Base-by-base conservation (phyloP, 1,140 invertebrate species). In the Magallana gigas region DNA sequence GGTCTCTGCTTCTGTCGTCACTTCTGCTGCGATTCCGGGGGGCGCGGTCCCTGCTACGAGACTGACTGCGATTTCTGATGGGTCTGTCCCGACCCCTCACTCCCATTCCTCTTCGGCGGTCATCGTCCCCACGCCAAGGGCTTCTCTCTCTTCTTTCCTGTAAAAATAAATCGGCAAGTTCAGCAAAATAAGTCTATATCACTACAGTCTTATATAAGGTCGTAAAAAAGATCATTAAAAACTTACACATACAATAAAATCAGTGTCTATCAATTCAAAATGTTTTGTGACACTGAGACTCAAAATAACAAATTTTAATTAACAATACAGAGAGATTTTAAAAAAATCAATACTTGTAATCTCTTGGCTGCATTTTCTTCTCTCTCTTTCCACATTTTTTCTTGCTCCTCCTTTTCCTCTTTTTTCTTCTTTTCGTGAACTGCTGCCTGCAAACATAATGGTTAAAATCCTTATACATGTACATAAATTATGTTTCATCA, bases 381-480 rank as follows among this genome's bases (percentile, higher is more conserved):
- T 85, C 57, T 68, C 85, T 85, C 84, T 83, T 85, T 88, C 57
- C 62, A 57, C 57, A 76, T 85, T 88, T 57, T 86, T 59, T 88
- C 80, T 71, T 62, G 48, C 58, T 57, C 84, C 57, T 71, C 76
- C 76, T 88, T 71, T 88, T 71, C 85, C 57, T 88, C 68, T n/a
- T 85, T 82, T 48, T 57, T 88, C 85, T 85, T 57, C 58, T 85
- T 85, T 57, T 81, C 85, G 14, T 84, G 86, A 81, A 71, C 58
- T 12, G 58, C 48, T 56, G 58, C 57, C 80, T 86, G 14, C 18
- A 84, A 76, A 14, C 48, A 16, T 18, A 62, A 82, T 48, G 36
- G 36, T 48, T 48, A 5, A 48, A 48, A 48, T 48, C 36, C 2
- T 48, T 48, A 48, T 48, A 48, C 36, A 5, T 48, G 36, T 48